Base-by-base conservation (phyloP, 2,113 vertebrate species). In the Triplophysa siluroides region DNA sequence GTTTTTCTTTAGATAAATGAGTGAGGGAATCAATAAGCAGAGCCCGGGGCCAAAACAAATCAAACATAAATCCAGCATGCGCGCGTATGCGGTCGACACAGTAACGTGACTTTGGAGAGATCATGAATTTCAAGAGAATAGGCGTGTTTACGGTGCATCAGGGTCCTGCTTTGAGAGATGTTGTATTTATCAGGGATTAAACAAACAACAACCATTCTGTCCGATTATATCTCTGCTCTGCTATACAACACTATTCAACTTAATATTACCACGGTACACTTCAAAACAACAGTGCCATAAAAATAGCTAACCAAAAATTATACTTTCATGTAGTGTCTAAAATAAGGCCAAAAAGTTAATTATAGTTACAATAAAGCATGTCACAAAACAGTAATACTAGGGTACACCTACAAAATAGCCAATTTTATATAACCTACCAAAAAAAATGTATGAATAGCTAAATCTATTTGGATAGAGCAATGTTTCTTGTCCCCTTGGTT, bases 1-100 rank as follows among this genome's bases (percentile, higher is more conserved):
- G 33, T 47, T 76, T 68, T 72, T 68, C 21, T 45, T 52, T 13
- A 47, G 58, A 79, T 71, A 66, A 81, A 75, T 81, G 79, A 81
- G 71, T 14, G 14, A 50, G 18, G 33, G 33, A 75, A 75, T 81
- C 70, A 60, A 80, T 75, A 11, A 60, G 52, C 50, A 60, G 8
- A 66, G 62, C 74, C 62, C 1, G 12, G 23, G 50, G 71, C 21
- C 60, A 64, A 43, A 67, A 50, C 52, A 73, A 81, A 72, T 73
- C 69, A 80, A 52, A 65, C 60, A 72, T 80, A 58, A 73, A 80
- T 73, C 68, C 68, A 23, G 60, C 78, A 71, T 16, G 68, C n/a
- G 6, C 68, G 73, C 61, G 66, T 14, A 45, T 41, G 24, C 47
- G 65, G 38, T 33, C 41, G 45, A 47, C 58, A 62, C 58, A 0